These are phyloP conservation scores for Notoglanidium macrostoma DNA, from an alignment of 2,797 vertebrate genomes.

Conservation along the genomic window DNA sequence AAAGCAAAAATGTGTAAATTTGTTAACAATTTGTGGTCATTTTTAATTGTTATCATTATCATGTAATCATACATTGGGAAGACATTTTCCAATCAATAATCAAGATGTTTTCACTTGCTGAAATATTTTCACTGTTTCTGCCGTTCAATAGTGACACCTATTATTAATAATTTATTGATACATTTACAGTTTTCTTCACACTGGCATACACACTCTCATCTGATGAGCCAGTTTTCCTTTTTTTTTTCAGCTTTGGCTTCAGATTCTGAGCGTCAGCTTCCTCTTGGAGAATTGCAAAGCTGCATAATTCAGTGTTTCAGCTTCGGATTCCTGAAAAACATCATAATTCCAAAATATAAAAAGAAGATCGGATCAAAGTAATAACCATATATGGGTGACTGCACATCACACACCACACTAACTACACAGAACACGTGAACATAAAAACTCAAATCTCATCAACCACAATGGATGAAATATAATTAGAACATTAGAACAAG, in stretches of 20 bases:
- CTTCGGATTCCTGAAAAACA: neutral
- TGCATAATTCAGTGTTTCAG: neutral
- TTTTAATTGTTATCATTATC: neutral
- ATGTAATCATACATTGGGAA: neutral
- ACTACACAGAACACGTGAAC: neutral
- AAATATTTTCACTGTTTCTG: too few species aligned
- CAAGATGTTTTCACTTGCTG: neutral
- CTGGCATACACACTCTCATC: neutral
- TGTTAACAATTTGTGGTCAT: neutral
- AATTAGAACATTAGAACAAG: neutral
- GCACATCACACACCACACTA: neutral
- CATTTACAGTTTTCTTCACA: neutral
- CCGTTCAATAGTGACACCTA: neutral
- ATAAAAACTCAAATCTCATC: neutral
- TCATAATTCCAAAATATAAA: too few species aligned
- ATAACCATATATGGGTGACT: neutral
- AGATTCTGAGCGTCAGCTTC: neutral
- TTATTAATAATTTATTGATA: neutral
- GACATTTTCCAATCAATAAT: neutral
- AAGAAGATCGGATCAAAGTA: neutral
- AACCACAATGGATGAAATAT: neutral
- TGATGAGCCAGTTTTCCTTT: neutral
- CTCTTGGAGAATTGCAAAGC: neutral
- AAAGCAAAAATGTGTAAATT: neutral
- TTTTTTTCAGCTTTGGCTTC: neutral